Base-by-base conservation (phyloP, 2,797 vertebrate genomes). In the Pterois miles region DNA sequence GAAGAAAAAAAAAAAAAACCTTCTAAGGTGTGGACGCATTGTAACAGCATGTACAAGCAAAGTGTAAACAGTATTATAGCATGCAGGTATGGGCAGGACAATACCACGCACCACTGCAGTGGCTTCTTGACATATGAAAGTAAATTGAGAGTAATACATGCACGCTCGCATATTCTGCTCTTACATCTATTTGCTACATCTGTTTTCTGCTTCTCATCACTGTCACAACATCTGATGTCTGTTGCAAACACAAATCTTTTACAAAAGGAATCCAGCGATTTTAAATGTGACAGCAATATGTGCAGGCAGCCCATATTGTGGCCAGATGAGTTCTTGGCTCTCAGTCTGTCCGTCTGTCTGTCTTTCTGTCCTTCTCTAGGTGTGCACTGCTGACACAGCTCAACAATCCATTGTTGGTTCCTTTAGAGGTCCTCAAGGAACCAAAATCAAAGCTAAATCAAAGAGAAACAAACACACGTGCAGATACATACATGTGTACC, bases 261-360 rank as follows among this genome's bases (percentile, higher is more conserved):
- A 68, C 20, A 69, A 83, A 83, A 85, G 65, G 56, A 87, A 78
- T 65, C 75, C 50, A 74, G 67, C 65, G 16, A 50, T 77, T 86
- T 40, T 29, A 66, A 81, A 85, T 60, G 67, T 86, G 83, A 86
- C 84, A 82, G 74, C 64, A 71, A 85, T 88, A 74, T 71, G 71
- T 77, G 78, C 74, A 88, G 62, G 59, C 75, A 78, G 75, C 71
- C 60, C 89, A 92, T 89, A 86, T 91, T 91, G 89, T 77, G 87
- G 54, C 89, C 93, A 92, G 89, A 93, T 93, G 91, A 90, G 78
- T 38, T 76, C 74, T 60, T 72, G 65, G 71, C 72, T 83, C 64
- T 75, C 29, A 71, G 65, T 85, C 60, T 78, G 40, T 78, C 79
- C 65, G 65, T 85, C 59, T 78, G 40, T 76, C 79, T 76, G 65